Conservation (phyloP, 1,140 invertebrate genomes). For the Geopemphigus sp. region DNA sequence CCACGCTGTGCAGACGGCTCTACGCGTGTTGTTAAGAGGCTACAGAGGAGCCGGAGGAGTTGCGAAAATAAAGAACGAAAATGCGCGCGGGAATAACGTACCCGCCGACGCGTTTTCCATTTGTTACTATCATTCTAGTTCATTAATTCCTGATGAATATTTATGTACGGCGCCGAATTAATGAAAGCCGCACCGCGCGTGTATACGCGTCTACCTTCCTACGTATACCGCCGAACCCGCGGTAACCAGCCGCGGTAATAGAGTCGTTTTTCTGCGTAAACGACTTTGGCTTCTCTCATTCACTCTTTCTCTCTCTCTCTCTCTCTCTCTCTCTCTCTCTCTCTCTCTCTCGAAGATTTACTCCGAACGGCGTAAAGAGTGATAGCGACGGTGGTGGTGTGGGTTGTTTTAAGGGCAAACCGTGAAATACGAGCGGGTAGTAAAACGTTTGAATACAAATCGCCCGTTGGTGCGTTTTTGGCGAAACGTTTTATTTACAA, state of each 20-base stretch:
- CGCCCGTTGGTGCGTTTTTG: constrained; percentile 13
- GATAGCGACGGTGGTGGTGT: not conserved
- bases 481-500: constrained; percentile 31
- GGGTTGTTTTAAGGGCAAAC: constrained; percentile 21
- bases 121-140: constrained; percentile 49
- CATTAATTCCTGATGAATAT: constrained; percentile 50
- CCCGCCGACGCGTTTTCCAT: constrained; percentile 34
- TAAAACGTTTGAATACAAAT: constrained; percentile 49
- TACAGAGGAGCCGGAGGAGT: too few species aligned
- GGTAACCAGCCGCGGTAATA: constrained; percentile 44
- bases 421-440: constrained; percentile 44
- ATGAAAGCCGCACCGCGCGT: constrained; percentile 20
- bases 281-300: too few species aligned
- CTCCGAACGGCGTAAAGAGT: not conserved
- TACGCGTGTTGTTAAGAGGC: not conserved
- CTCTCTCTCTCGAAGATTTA: constrained; percentile 1
- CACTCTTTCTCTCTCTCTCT: too few species aligned
- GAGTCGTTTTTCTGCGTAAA: constrained; percentile 46
- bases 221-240: not conserved
- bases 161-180: constrained; percentile 40
- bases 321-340: too few species aligned
- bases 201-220: not conserved
- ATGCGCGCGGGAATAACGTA: not conserved
- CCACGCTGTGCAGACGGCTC: not conserved
- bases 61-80: too few species aligned